Evolutionary conservation across 1,140 invertebrate genomes (phyloP), one percentile per base, ranked within the genome.

Genomic region (Leptestheria dahalacensis): DNA sequence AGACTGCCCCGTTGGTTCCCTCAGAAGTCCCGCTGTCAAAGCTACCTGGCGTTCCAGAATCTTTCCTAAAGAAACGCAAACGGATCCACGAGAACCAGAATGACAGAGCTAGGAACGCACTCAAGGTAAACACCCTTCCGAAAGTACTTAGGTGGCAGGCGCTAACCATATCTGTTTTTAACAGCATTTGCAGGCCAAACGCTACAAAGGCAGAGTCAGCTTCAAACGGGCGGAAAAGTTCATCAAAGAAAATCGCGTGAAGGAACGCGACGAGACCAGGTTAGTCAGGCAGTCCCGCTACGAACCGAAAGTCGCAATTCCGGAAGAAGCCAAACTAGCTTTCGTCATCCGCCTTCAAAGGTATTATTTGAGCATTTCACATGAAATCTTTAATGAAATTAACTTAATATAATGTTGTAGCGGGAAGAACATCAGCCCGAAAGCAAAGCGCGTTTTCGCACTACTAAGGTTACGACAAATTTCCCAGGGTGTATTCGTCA

Each of bases 261-360:
- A 82, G 64, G 88, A 93, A 68, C 75, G 83, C 10, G 84, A 92
- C 71, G 82, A 88, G 70, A 83, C 94, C 62, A 77, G 86, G 29
- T 72, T 93, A 48, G 77, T 78, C 52, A 77, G 91, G 28, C 79
- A 92, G 74, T 94, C 96, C 11, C 88, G 85, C 66, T 87, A 85
- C 66, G 77, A 81, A 63, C 91, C 90, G 57, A 96, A 97, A 73
- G 97, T 92, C 73, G 98, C 96, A 71, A 94, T 99, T 68, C 91
- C 93, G 63, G 86, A 81, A 51, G 93, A 99, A 74, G 82, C 94
- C 21, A 92, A 90, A 72, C 76, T 99, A 26, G 95, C 94, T 26
- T 97, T 98, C 71, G 90, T 97, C 60, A 86, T 96, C 61, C 83
- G 94, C 77, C 97, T 97, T 73, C 79, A 91, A 71, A 93, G 89